Base-by-base conservation (phyloP, 1,140 invertebrate species). In the Brachystomella parvula region DNA sequence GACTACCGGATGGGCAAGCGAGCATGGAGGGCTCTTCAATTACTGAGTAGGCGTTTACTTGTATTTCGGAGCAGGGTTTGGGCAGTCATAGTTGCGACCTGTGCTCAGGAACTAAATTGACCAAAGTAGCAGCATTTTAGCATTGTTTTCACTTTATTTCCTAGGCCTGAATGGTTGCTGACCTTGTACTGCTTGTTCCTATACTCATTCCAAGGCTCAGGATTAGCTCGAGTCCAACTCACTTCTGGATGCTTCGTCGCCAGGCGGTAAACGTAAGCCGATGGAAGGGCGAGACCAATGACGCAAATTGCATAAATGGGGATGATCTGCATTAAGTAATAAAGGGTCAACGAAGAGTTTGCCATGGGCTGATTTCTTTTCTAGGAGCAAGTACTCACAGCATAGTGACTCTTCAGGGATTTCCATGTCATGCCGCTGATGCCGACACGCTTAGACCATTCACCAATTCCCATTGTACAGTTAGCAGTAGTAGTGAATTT, bases 131-230 rank as follows among this genome's bases (percentile, higher is more conserved):
- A 57, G 29, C 21, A 58, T 31, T 31, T 58, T 28, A 62, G 32
- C 32, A 12, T 26, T 21, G 17, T n/a, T n/a, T n/a, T n/a, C n/a
- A 60, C 3, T 9, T 31, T 33, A 61, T 12, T 26, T 33, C 53
- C 12, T 6, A 53, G 12, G 12, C 12, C 19, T 44, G 31, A 15
- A 26, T 12, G 15, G 17, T 12, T 33, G 32, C 63, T 56, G 80
- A 90, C 89, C 83, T 92, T 92, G 75, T 92, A 90, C 73, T 89
- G 86, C 75, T 90, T 92, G 61, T 84, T 78, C 59, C 81, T 80
- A 76, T 88, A 93, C 65, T 86, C 83, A 72, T 92, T 80, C 85
- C 88, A 90, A 3, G 90, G 89, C 74, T 90, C 87, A 2, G 85
- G 83, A 74, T 89, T 89, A 53, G 81, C 83, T 49, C 81, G 82